Evolutionary conservation across 1,140 invertebrate genomes (phyloP), one percentile per base, ranked within the genome.

Genomic region (Cydia strobilella): DNA sequence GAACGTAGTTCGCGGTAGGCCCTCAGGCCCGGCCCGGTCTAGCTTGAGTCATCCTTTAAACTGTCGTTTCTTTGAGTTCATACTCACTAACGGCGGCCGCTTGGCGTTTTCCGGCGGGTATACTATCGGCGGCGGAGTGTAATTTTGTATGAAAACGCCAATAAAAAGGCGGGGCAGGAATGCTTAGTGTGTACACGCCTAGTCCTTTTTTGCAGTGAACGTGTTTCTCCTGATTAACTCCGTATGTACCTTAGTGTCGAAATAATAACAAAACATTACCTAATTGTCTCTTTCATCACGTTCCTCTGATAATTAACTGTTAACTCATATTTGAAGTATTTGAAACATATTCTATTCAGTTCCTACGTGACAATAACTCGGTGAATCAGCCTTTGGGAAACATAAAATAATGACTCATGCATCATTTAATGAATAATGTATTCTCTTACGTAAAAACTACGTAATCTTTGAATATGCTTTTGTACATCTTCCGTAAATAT

Each of bases 301-400:
- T 59, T 23, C 54, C n/a, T 7, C 20, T 59, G 54, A 59, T 59
- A 59, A 10, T 9, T 12, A 59, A 20, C 10, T 18, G n/a, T 18
- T 23, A 59, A 59, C 54, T 59, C 18, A 59, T 9, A 51, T 51
- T 51, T 51, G 18, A 59, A 59, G 54, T 59, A 59, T 59, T 59
- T 23, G 18, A 59, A 59, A 59, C 54, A 59, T 20, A 59, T 59
- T 59, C 54, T 59, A 2, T 54, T n/a, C 9, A 18, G 1, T 1
- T 9, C 7, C 65, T 65, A 69, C 65, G 65, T 69, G 27, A 69
- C n/a, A 18, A 35, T 35, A 39, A 27, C 27, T 66, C 63, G 10
- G 15, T 69, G 65, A 69, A 35, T 69, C 65, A 69, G 9, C 3
- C 25, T 35, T 42, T 69, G 31, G 18, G 63, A 35, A 69, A 69